phyloP scores from a whole-genome alignment of 2,797 vertebrate genomes.

The Tokudaia tokunoshimensis region DNA sequence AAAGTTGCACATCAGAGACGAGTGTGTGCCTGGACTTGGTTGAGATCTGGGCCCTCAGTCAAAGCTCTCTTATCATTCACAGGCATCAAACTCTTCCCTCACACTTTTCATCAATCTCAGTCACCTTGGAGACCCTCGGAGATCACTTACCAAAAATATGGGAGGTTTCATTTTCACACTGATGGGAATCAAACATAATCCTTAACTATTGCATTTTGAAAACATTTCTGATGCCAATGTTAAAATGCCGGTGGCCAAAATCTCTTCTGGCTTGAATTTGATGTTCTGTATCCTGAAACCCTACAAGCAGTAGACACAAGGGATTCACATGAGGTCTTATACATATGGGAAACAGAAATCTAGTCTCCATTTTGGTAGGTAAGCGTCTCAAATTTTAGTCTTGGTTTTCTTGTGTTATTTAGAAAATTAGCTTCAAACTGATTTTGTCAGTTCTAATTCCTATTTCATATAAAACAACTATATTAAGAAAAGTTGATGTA shows the following conservation, averaged over 20 bases:
- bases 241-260: not conserved
- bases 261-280: conserved; percentile 14
- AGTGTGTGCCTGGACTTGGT: not conserved
- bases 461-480: not conserved
- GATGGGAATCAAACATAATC: conserved; percentile 60
- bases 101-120: conserved; percentile 63
- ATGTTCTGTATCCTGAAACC: conserved; percentile 28
- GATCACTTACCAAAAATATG: conserved; percentile 65
- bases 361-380: not conserved
- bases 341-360: not conserved
- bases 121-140: conserved; percentile 52
- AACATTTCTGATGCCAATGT: not conserved
- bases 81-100: conserved; percentile 26
- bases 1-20: not conserved
- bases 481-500: not conserved
- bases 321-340: not conserved
- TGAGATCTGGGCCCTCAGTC: not conserved
- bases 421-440: not conserved
- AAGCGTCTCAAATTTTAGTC: not conserved
- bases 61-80: conserved; percentile 54
- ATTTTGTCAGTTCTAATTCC: not conserved
- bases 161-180: conserved; percentile 58
- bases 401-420: not conserved
- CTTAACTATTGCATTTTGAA: conserved; percentile 27
- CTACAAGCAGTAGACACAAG: not conserved